Base-by-base conservation (phyloP, 2,888 invertebrate genomes). In the Resseliella maxima region DNA sequence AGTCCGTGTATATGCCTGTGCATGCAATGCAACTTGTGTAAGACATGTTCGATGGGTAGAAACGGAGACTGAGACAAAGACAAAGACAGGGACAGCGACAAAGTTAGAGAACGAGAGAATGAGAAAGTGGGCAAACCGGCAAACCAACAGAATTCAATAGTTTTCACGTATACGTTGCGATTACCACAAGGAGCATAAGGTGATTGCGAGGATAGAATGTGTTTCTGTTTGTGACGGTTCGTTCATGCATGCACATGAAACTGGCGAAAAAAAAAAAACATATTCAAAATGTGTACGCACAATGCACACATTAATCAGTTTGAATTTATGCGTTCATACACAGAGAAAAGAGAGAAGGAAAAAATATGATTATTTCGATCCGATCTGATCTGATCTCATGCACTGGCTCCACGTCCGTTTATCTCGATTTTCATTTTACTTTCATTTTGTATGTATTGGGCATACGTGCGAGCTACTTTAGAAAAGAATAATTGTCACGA, bases 281-380 rank as follows among this genome's bases (percentile, higher is more conserved):
- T 50, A 15, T n/a, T 83, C 38, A 35, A 36, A 83, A 36, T 38
- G 38, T n/a, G 72, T 83, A 38, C 83, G 38, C 38, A 83, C 83
- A 83, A 83, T 83, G 83, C 36, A 38, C 83, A 83, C 83, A 38
- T 83, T 83, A 83, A 83, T 83, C 83, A 38, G 83, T 24, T 83
- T 83, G 38, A 36, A 83, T 83, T 38, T 72, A 72, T 72, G 72
- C 72, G 35, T 72, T 72, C 72, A 72, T 31, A 31, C 31, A 72
- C 31, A 31, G 31, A 72, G 31, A n/a, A n/a, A n/a, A n/a, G n/a
- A n/a, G n/a, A n/a, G n/a, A n/a, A n/a, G n/a, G n/a, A n/a, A n/a
- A 72, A 72, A 72, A 31, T 72, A 72, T 72, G 72, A 72, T 72
- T 72, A 72, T 59, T 59, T 59, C 18, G 5, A 72, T 72, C 10